These are phyloP conservation scores for Anas platyrhynchos DNA, from an alignment of 2,113 vertebrate genomes.

Conservation along the genomic window DNA sequence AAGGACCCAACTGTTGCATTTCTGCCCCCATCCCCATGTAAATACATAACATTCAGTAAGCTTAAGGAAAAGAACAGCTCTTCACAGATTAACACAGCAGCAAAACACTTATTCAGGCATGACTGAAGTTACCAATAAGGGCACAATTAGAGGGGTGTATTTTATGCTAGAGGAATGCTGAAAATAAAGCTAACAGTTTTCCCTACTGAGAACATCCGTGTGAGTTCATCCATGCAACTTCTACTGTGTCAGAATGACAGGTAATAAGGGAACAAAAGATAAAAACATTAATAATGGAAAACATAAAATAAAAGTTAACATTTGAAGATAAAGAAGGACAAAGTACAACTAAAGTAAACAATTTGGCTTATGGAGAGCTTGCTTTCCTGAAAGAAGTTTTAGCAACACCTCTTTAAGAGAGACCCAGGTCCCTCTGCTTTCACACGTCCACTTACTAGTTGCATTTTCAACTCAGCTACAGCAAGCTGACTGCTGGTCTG, in stretches of 20 bases:
- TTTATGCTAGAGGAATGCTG: neutral
- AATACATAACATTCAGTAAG: neutral
- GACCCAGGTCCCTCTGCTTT: neutral
- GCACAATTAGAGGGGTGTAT: neutral
- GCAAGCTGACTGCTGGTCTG: neutral
- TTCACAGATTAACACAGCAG: neutral
- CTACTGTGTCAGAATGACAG: neutral
- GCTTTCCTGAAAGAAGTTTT: neutral
- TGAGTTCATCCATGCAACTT: neutral
- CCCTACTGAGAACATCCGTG: neutral
- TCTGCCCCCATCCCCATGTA: neutral
- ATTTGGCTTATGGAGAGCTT: neutral
- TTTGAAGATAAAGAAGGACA: neutral
- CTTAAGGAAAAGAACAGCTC: neutral
- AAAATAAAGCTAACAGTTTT: neutral
- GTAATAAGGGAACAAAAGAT: neutral
- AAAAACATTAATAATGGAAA: neutral
- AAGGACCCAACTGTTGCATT: neutral
- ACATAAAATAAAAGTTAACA: neutral
- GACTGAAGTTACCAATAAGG: neutral
- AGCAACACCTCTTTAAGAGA: neutral
- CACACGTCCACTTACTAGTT: neutral
- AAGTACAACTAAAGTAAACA: neutral
- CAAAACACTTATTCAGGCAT: neutral
- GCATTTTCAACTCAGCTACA: neutral